A percentile compares a stretch with the other conserved stretches of the same genome.
Conservation (phyloP, 2,797 vertebrate species). For the Catamblyrhynchus diadema region DNA sequence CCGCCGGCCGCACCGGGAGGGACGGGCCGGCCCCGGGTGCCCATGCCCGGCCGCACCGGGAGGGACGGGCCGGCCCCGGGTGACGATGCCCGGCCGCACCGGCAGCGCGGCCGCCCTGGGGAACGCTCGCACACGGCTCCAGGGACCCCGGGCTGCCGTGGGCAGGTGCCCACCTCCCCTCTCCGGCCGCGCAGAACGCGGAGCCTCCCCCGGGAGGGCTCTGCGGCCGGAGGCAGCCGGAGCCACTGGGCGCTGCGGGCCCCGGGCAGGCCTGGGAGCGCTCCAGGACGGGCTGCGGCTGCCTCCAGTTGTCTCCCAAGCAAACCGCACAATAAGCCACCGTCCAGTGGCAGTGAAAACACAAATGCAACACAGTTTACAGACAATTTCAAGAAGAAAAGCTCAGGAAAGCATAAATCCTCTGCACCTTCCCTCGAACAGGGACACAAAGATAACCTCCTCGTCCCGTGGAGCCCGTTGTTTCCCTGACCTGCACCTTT, state of each 20-base stretch:
- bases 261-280: background rate
- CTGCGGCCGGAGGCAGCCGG: background rate
- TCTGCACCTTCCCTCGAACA: background rate
- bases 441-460: background rate
- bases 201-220: background rate
- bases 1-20: background rate
- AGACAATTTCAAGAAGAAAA: background rate
- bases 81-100: background rate
- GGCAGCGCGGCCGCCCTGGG: too few species aligned
- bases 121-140: background rate
- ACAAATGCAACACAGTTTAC: fast-evolving
- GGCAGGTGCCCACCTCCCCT: background rate
- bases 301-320: fast-evolving
- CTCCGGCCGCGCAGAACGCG: too few species aligned
- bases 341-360: background rate
- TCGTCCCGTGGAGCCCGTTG: fast-evolving
- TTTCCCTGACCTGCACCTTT: background rate
- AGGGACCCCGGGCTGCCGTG: too few species aligned
- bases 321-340: background rate
- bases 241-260: background rate
- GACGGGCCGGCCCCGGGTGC: too few species aligned
- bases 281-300: fast-evolving
- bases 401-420: background rate
- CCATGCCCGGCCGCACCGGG: too few species aligned
- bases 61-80: too few species aligned